Evolutionary conservation across 2,888 invertebrate species (phyloP).

Genomic region (Cataglyphis altisquamis): DNA sequence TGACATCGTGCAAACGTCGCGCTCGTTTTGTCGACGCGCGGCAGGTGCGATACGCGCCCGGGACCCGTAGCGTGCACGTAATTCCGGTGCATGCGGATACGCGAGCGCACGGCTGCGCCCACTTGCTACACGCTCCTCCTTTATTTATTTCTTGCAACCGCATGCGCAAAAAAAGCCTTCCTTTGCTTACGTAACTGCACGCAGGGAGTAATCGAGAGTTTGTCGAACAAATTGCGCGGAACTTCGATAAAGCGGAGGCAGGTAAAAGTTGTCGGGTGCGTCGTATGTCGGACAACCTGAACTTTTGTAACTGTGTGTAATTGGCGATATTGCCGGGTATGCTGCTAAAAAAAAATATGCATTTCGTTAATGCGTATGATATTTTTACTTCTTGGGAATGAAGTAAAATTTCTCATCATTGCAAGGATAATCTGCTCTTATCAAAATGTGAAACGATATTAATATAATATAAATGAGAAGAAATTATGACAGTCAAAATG

Average conservation of each 20-base stretch:
- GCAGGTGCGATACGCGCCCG: slow-evolving; percentile 75
- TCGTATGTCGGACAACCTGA: background rate
- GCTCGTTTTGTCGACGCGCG: slow-evolving; percentile 59
- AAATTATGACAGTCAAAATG: background rate
- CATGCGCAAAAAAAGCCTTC: slow-evolving; percentile 65
- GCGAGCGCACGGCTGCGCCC: slow-evolving; percentile 42
- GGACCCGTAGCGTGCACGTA: slow-evolving; percentile 77
- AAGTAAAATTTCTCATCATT: background rate
- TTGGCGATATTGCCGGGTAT: background rate
- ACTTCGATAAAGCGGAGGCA: slow-evolving; percentile 28
- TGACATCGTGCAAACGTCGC: slow-evolving; percentile 52
- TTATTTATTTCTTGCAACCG: slow-evolving; percentile 53
- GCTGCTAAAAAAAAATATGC: background rate
- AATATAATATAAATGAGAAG: background rate
- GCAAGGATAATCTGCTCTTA: background rate
- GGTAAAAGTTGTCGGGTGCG: slow-evolving; percentile 7
- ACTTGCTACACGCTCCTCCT: slow-evolving; percentile 48
- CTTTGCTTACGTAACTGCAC: slow-evolving; percentile 67
- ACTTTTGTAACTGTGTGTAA: slow-evolving; percentile 8
- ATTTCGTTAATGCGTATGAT: background rate
- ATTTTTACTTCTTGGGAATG: background rate
- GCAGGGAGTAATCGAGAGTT: slow-evolving; percentile 62
- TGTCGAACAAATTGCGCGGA: slow-evolving; percentile 43
- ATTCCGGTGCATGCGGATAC: slow-evolving; percentile 68
- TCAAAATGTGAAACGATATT: background rate